These are phyloP conservation scores for Conomelus anceps DNA, from an alignment of 2,888 invertebrate genomes.

Conservation along the genomic window DNA sequence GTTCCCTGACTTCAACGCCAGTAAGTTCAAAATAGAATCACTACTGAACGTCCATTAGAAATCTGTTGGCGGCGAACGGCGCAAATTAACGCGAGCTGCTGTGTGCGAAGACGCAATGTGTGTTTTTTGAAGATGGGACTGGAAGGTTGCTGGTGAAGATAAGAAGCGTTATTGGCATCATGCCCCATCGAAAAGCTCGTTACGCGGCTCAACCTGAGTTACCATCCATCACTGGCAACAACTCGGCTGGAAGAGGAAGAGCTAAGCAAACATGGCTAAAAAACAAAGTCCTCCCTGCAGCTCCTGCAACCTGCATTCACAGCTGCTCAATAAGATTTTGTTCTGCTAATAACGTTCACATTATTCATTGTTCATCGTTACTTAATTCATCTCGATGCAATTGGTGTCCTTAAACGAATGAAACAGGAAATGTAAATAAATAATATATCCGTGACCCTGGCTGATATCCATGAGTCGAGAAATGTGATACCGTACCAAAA, in stretches of 20 bases:
- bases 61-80: not conserved
- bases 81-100: not conserved
- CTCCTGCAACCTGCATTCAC: not conserved
- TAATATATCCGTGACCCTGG: too few relatives aligned
- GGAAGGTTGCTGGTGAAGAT: not conserved
- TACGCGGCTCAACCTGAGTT: not conserved
- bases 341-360: not conserved
- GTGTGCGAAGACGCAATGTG: not conserved
- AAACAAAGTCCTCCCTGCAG: too few relatives aligned
- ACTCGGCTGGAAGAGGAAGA: not conserved
- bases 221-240: not conserved
- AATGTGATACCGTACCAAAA: too few relatives aligned
- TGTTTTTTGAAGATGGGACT: not conserved
- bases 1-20: too few relatives aligned
- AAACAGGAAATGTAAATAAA: too few relatives aligned
- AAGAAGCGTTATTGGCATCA: not conserved
- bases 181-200: not conserved
- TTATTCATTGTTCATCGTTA: too few relatives aligned
- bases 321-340: not conserved
- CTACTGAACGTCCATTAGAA: not conserved
- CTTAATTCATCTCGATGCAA: too few relatives aligned
- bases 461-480: too few relatives aligned
- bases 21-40: not conserved
- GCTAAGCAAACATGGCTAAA: not conserved
- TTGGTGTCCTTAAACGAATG: too few relatives aligned